A percentile compares a stretch with the other conserved stretches of the same genome.
Evolutionary conservation across 2,888 invertebrate genomes (phyloP).

Genomic region (Latheticus oryzae): DNA sequence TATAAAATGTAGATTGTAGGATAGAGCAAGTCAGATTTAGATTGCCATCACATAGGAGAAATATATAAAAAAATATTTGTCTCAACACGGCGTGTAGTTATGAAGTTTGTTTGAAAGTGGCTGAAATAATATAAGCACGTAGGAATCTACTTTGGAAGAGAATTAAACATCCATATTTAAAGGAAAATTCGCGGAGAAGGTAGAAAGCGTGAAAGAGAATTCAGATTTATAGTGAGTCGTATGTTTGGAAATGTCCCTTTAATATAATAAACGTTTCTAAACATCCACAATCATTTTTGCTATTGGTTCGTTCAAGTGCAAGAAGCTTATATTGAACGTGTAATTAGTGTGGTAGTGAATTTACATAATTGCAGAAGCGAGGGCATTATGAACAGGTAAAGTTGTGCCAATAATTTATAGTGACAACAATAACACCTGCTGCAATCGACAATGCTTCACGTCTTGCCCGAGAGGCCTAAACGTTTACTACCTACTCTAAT

Average conservation of each 20-base stretch:
- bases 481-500: constrained; percentile 49
- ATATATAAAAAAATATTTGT: constrained; percentile 34
- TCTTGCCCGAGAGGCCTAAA: constrained; percentile 50
- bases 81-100: constrained; percentile 33
- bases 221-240: constrained; percentile 47
- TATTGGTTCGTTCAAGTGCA: constrained; percentile 50
- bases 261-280: constrained; percentile 41
- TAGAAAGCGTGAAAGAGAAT: constrained; percentile 46
- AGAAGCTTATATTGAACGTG: constrained; percentile 48
- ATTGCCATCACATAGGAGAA: constrained; percentile 29
- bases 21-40: constrained; percentile 9
- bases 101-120: constrained; percentile 44
- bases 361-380: constrained; percentile 61
- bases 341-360: constrained; percentile 56
- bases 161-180: constrained; percentile 50
- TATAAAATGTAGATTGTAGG: constrained; percentile 14
- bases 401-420: constrained; percentile 64
- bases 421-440: constrained; percentile 66
- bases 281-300: constrained; percentile 40
- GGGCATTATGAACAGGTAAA: constrained; percentile 63
- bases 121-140: constrained; percentile 47
- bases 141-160: constrained; percentile 47
- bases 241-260: constrained; percentile 43
- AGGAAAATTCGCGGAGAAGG: constrained; percentile 43
- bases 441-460: constrained; percentile 63